Percentiles rank a stretch among this genome's conserved stretches.
Conservation (phyloP, 2,888 invertebrate species). For the Microchrysa polita region DNA sequence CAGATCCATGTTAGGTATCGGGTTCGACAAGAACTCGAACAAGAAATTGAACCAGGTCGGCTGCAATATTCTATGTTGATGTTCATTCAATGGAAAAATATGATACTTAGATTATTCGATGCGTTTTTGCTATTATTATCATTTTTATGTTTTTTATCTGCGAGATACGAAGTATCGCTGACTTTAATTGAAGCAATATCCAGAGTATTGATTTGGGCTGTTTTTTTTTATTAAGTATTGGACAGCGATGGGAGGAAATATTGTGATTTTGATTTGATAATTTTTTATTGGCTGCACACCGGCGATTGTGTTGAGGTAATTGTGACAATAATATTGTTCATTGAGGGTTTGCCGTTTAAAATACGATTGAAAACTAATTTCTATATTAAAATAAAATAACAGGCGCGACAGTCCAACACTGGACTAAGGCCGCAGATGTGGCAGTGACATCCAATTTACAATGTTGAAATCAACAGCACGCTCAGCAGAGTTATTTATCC, state of each 20-base stretch:
- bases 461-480: no score
- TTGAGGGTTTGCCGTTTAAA: no score
- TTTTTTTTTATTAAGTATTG: neutral
- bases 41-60: slow-evolving; percentile 14
- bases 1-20: slow-evolving; percentile 32
- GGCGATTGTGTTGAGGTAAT: no score
- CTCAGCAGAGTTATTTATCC: no score
- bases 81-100: slow-evolving; percentile 33
- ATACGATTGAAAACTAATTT: no score
- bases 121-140: slow-evolving; percentile 41
- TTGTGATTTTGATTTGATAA: no score
- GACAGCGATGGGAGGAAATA: neutral
- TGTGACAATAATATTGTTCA: no score
- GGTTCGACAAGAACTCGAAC: slow-evolving; percentile 32
- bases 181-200: slow-evolving; percentile 39
- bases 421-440: no score
- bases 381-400: no score
- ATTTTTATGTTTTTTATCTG: slow-evolving; percentile 6
- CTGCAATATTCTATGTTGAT: slow-evolving; percentile 21
- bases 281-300: no score
- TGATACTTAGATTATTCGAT: slow-evolving; percentile 19
- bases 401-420: no score
- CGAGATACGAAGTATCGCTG: slow-evolving; percentile 2
- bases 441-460: no score
- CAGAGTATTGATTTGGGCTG: slow-evolving; percentile 15